Evolutionary conservation across 1,140 invertebrate genomes (phyloP).

Genomic region (Drosophila punjabiensis): DNA sequence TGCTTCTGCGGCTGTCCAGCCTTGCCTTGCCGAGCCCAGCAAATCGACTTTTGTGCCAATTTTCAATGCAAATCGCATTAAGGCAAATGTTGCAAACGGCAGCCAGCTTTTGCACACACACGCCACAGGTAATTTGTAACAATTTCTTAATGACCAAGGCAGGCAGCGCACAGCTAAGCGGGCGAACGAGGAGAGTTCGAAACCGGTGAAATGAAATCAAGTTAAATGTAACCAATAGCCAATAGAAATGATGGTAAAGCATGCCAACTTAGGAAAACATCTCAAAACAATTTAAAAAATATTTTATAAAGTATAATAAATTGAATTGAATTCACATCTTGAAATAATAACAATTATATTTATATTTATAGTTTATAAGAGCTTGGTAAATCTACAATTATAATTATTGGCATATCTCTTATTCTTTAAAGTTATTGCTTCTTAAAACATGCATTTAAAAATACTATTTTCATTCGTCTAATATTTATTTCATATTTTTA

Average conservation of each 20-base stretch:
- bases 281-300: background rate
- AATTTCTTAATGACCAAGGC: slow-evolving; percentile 59
- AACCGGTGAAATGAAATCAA: slow-evolving; percentile 33
- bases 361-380: no score
- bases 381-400: no score
- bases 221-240: slow-evolving; percentile 37
- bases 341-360: background rate
- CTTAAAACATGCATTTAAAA: no score
- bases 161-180: slow-evolving; percentile 18
- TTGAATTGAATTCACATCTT: background rate
- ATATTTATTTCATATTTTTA: no score
- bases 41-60: slow-evolving; percentile 66
- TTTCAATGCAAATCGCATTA: slow-evolving; percentile 69
- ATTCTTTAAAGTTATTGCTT: no score
- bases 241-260: background rate
- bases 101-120: slow-evolving; percentile 49
- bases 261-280: background rate
- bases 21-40: slow-evolving; percentile 50
- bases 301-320: background rate
- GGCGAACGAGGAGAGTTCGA: slow-evolving; percentile 12
- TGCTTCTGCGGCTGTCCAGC: background rate
- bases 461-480: no score
- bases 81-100: slow-evolving; percentile 66
- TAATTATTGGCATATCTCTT: no score
- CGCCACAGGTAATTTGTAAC: slow-evolving; percentile 63